These are phyloP conservation scores for Colius striatus DNA, from an alignment of 2,113 vertebrate genomes.

Conservation along the genomic window DNA sequence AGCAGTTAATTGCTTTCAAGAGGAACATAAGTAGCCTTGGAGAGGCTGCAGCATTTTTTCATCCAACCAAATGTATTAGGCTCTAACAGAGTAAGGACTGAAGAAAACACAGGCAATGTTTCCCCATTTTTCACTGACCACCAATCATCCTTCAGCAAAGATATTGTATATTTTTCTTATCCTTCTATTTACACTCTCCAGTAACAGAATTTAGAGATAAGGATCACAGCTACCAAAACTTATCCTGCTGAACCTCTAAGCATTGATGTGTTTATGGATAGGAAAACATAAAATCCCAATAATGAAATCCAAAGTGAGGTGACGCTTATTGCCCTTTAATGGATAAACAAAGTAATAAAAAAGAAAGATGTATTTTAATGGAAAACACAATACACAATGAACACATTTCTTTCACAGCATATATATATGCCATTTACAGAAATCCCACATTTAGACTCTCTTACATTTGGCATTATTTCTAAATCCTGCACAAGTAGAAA, in stretches of 20 bases:
- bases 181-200: neutral
- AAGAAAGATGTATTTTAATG: neutral
- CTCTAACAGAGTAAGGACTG: neutral
- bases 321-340: neutral
- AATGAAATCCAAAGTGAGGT: neutral
- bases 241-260: neutral
- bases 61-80: neutral
- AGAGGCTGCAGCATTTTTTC: conserved; percentile 19
- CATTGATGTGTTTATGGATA: neutral
- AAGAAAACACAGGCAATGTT: neutral
- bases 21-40: conserved; percentile 7
- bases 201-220: neutral
- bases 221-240: neutral
- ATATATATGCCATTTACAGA: neutral
- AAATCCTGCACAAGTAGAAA: neutral
- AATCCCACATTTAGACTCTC: neutral
- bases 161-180: neutral
- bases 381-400: neutral
- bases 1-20: conserved; percentile 64
- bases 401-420: neutral
- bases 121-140: neutral
- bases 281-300: neutral
- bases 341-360: conserved; percentile 18
- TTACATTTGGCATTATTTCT: neutral
- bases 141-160: neutral